Base-by-base conservation (phyloP, 1,140 invertebrate species). In the Spodoptera frugiperda region DNA sequence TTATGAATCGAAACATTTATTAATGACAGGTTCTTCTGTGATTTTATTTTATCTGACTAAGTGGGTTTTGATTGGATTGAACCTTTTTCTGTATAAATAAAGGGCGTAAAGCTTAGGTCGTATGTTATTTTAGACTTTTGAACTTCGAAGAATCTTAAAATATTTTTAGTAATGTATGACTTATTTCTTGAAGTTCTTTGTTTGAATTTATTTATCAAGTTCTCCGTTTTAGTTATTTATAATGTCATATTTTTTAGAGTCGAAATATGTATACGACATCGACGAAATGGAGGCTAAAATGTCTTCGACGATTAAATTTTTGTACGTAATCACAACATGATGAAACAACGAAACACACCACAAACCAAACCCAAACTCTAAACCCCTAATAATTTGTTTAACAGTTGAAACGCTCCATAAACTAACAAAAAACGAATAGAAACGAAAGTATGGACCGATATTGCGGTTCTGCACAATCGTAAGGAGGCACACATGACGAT, bases 401-500 rank as follows among this genome's bases (percentile, higher is more conserved):
- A 76, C 19, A 51, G 57, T 76, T 63, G 25, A 76, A 68, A 54
- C 63, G 30, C 30, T 30, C 61, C 12, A 61, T 79, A 76, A 76
- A 79, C 67, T 76, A 76, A 55, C 57, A 72, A 83, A n/a, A 79
- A 81, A 67, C 71, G 71, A 76, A 76, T 59, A 70, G 63, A 76
- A 79, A 71, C 67, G 70, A 79, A 78, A 73, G 76, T 74, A 84
- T 85, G 77, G 80, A 17, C 79, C 82, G 84, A 90, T 87, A 89
- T 89, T 90, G 87, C 81, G 87, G 87, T 88, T 73, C 71, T 65
- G 74, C 78, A 79, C 82, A 89, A 85, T 88, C 88, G 84, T 85
- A 83, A 84, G 84, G 86, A 81, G 82, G 78, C 84, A 77, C 86
- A 85, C 85, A 89, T 88, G 88, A 89, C 82, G 86, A 85, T 90